Evolutionary conservation across 2,888 invertebrate genomes (phyloP).

Genomic region (Drosophila mimica): DNA sequence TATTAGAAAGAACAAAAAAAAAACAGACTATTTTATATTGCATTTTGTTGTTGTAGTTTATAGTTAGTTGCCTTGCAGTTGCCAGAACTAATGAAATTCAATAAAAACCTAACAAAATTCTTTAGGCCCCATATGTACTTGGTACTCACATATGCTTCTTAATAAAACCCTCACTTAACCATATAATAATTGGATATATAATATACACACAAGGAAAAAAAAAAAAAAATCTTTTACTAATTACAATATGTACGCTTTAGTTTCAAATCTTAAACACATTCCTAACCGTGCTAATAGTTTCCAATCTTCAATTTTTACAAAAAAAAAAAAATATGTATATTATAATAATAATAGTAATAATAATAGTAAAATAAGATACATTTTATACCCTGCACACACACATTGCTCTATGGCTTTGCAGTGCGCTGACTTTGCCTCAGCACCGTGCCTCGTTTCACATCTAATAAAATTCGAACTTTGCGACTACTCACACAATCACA

Average conservation of each 20-base stretch:
- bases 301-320: slow-evolving; percentile 43
- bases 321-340: slow-evolving; percentile 6
- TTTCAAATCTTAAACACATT: slow-evolving; percentile 67
- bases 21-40: slow-evolving; percentile 52
- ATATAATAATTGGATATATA: slow-evolving; percentile 38
- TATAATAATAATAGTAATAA: background rate
- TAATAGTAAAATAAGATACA: slow-evolving; percentile 5
- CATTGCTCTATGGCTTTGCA: slow-evolving; percentile 45
- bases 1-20: slow-evolving; percentile 37
- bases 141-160: slow-evolving; percentile 10
- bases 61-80: slow-evolving; percentile 37
- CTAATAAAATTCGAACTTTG: slow-evolving; percentile 38
- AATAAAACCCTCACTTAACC: slow-evolving; percentile 45
- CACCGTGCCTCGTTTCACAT: slow-evolving; percentile 10
- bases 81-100: slow-evolving; percentile 38
- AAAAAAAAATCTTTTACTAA: slow-evolving; percentile 48
- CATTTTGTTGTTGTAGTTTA: slow-evolving; percentile 39
- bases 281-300: slow-evolving; percentile 78
- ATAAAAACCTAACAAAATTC: slow-evolving; percentile 38
- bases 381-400: slow-evolving; percentile 50
- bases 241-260: slow-evolving; percentile 52
- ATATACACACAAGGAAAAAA: slow-evolving; percentile 12
- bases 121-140: slow-evolving; percentile 12
- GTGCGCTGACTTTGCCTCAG: slow-evolving; percentile 36
- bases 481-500: too few species aligned